Evolutionary conservation across 1,140 invertebrate genomes (phyloP), one percentile per base, ranked within the genome.

Genomic region (Cylas formicarius): DNA sequence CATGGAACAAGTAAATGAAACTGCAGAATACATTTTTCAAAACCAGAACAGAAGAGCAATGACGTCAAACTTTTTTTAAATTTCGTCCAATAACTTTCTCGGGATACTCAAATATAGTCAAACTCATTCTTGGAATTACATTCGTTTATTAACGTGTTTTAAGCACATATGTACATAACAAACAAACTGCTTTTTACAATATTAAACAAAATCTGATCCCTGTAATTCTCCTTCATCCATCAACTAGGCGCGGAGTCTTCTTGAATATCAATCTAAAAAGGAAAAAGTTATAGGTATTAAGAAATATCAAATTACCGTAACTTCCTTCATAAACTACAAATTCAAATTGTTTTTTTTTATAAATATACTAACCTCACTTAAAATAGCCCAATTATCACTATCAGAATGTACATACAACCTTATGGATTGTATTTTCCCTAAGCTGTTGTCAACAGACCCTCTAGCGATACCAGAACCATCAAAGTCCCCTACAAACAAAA

Each of bases 331-430:
- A 13, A 36, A 32, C 11, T 4, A 4, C 8, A 13, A 17, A 3
- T 4, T 16, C 10, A 41, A 29, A 7, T 7, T 10, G 19, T n/a
- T 10, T n/a, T 14, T 6, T 23, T 14, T 5, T 16, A 35, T 7
- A 35, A 32, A 17, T 13, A 43, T 31, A 66, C 67, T 74, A 73
- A 91, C 82, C 77, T 95, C 90, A 60, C 85, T 92, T 11, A 95
- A 71, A 53, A 95, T 86, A 1, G 84, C 86, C 90, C 90, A 94
- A 64, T 87, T 87, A 44, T 85, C 81, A 65, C 84, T 90, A 57
- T 89, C 80, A 50, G 74, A 78, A 46, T 86, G 81, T 21, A 92
- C 80, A 39, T 76, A 77, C 16, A 95, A 69, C 32, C 88, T 75
- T 47, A 93, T 62, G 34, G 77, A 72, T 31, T 73, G 68, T 35